phyloP scores from a whole-genome alignment of 2,888 invertebrate genomes.

The Drosophila gaucha region DNA sequence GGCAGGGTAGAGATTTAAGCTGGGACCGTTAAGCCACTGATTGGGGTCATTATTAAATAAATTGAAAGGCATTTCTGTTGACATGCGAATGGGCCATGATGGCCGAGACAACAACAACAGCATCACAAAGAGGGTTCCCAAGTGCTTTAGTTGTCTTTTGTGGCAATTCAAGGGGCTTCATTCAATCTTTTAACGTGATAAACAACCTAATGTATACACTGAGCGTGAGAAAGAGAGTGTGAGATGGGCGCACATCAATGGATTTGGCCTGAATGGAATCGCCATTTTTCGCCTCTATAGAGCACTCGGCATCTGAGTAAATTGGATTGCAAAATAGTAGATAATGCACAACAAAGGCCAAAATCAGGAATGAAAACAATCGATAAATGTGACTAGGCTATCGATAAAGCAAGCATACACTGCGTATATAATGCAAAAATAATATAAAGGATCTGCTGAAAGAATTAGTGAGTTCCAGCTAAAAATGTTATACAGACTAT shows the following conservation, averaged over 20 bases:
- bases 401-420: neutral
- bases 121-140: conserved; percentile 37
- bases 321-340: conserved; percentile 45
- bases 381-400: conserved; percentile 9
- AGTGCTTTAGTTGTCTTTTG: conserved; percentile 62
- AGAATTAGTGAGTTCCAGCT: no score
- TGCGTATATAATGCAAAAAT: no score
- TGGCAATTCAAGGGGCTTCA: conserved; percentile 42
- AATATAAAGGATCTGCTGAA: no score
- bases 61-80: conserved; percentile 64
- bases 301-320: conserved; percentile 30
- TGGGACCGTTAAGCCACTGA: conserved; percentile 53
- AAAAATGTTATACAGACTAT: no score
- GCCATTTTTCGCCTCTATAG: neutral
- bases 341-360: conserved; percentile 31
- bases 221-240: neutral
- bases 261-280: conserved; percentile 21
- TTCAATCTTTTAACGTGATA: conserved; percentile 75
- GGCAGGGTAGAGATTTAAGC: conserved; percentile 36
- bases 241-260: conserved; percentile 18
- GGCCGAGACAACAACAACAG: conserved; percentile 19
- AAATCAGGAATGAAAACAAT: conserved; percentile 11
- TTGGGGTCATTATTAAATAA: conserved; percentile 65
- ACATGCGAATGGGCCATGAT: conserved; percentile 46
- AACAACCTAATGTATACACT: conserved; percentile 64